A percentile compares a stretch with the other conserved stretches of the same genome.
Conservation (phyloP, 2,113 vertebrate species). For the Laticauda laticaudata region DNA sequence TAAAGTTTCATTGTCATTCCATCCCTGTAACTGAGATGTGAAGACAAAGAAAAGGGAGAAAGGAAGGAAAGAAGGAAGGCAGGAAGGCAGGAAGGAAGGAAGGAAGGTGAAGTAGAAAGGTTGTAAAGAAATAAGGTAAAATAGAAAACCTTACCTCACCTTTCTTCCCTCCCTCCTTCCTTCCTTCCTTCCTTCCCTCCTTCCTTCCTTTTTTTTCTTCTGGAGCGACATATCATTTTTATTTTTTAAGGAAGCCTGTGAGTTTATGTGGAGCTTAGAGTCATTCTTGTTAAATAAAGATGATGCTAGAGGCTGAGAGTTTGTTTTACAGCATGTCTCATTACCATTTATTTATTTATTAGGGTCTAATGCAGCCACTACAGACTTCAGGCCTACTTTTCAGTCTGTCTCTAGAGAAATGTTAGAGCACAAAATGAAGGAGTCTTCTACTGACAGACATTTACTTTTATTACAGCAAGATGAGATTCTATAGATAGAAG, state of each 20-base stretch:
- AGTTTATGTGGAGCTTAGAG: neutral
- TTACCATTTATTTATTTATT: neutral
- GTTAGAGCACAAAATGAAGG: neutral
- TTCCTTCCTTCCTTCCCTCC: fast-evolving
- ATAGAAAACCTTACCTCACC: too few species aligned
- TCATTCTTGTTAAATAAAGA: neutral
- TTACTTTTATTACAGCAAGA: neutral
- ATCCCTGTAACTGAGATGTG: neutral
- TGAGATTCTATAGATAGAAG: neutral
- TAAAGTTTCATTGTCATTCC: neutral
- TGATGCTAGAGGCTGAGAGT: neutral
- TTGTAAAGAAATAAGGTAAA: too few species aligned
- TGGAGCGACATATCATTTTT: neutral
- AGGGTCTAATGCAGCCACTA: neutral
- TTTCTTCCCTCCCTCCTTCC: too few species aligned
- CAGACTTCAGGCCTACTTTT: neutral
- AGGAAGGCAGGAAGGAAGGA: too few species aligned
- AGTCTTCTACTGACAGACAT: neutral
- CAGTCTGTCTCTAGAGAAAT: neutral
- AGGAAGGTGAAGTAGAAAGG: too few species aligned
- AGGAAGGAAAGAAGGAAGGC: too few species aligned
- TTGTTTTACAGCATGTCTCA: neutral
- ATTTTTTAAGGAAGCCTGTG: neutral
- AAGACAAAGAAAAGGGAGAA: neutral
- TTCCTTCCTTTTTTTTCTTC: neutral